These are phyloP conservation scores for Apus apus DNA, from an alignment of 2,113 vertebrate genomes.

Conservation along the genomic window DNA sequence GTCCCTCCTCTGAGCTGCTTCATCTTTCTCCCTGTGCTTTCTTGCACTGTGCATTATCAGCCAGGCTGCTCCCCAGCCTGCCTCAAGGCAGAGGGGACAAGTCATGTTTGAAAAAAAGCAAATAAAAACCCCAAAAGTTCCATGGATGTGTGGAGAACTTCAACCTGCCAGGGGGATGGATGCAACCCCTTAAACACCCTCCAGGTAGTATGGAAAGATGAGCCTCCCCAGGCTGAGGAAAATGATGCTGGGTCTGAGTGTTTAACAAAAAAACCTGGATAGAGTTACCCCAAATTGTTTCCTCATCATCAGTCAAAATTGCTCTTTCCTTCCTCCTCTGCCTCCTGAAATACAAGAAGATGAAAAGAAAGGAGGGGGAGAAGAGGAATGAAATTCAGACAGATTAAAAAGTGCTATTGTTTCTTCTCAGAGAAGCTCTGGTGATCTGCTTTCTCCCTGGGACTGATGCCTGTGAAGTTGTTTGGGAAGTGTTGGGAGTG, in stretches of 20 bases:
- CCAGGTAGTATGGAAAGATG: neutral
- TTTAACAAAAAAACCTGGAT: constrained; percentile 35
- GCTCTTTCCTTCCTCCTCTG: constrained; percentile 8
- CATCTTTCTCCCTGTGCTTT: neutral
- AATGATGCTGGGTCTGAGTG: constrained; percentile 24
- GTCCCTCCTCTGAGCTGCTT: neutral
- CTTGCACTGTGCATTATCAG: neutral
- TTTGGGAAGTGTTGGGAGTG: neutral
- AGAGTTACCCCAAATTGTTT: neutral
- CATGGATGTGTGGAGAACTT: neutral
- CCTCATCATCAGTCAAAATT: constrained; percentile 40
- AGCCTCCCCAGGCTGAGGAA: constrained; percentile 5
- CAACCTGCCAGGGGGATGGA: neutral
- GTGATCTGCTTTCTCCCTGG: too few relatives aligned
- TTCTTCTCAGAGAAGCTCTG: neutral
- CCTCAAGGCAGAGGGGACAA: neutral
- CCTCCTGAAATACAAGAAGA: constrained; percentile 34
- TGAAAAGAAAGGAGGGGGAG: neutral
- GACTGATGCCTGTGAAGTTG: neutral
- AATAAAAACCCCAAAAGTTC: neutral
- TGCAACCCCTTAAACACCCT: neutral
- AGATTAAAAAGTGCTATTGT: neutral
- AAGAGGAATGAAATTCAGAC: neutral
- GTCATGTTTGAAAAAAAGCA: neutral
- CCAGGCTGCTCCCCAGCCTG: neutral